Evolutionary conservation across 2,113 vertebrate genomes (phyloP), one percentile per base, ranked within the genome.

Genomic region (Poeciliopsis turrubarensis): DNA sequence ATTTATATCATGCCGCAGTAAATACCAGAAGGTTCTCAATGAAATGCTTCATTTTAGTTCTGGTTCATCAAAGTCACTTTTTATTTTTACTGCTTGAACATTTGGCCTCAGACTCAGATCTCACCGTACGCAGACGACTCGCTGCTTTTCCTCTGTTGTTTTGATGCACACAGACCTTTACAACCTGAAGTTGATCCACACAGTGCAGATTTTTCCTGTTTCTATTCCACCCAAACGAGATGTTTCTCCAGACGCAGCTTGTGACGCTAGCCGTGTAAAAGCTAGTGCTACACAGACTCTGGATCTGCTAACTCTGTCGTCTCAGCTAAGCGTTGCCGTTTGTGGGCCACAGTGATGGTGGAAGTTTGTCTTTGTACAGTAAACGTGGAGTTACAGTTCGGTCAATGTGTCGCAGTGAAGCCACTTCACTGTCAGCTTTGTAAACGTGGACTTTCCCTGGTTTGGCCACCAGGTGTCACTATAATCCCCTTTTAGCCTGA

Each of bases 281-380:
- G 63, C 67, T 70, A 14, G 60, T 11, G 64, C 75, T 64, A 30
- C 76, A 30, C 63, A 14, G 39, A 71, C 12, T 13, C 47, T 7
- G 47, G 47, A 57, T 66, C 60, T 30, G 61, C 72, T 27, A 34
- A 72, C 41, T 78, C 51, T 3, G 60, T 32, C 30, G 47, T 54
- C 31, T 19, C 31, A 30, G 47, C 30, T 30, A 19, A 79, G 70
- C 67, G 6, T 70, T 9, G 77, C 51, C 61, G 5, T 68, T 12
- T 65, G 81, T 72, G 83, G 80, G 72, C 37, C 70, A 37, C 83
- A 34, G 73, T 75, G 66, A 78, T 63, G 73, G 75, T 80, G 81
- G 73, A 81, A 19, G 70, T 78, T 77, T 44, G 81, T 89, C 44
- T 82, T 84, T 73, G 76, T 86, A 80, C 86, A 83, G 79, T 89